phyloP scores from a whole-genome alignment of 2,797 vertebrate genomes.

The Alfaro cultratus region DNA sequence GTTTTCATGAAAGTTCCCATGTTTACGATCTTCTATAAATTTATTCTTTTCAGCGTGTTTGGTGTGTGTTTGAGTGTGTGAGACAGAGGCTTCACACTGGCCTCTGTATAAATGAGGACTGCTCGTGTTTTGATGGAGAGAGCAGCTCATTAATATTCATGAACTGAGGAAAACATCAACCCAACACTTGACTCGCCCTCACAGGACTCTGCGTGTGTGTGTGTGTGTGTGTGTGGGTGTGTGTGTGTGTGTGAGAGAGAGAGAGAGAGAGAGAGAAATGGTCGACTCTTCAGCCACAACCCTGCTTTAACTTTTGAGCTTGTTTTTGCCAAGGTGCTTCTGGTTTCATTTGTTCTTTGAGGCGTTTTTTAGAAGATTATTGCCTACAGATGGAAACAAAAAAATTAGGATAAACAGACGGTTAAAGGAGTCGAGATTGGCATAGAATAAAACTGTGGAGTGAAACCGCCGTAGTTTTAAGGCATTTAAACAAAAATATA shows the following conservation, averaged over 20 bases:
- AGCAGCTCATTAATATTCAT: slow-evolving; percentile 67
- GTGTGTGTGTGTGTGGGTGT: slow-evolving; percentile 14
- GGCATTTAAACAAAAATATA: not conserved
- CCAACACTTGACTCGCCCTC: slow-evolving; percentile 72
- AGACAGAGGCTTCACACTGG: not conserved
- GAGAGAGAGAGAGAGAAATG: not conserved
- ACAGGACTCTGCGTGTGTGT: slow-evolving; percentile 31
- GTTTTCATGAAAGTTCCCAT: not conserved
- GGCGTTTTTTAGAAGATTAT: not conserved
- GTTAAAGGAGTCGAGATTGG: not conserved
- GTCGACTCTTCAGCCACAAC: not conserved
- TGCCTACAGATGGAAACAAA: not conserved
- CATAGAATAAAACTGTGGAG: not conserved
- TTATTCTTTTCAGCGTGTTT: not conserved
- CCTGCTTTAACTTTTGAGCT: not conserved
- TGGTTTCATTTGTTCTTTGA: not conserved
- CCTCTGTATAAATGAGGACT: slow-evolving; percentile 56
- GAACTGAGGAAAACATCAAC: slow-evolving; percentile 65
- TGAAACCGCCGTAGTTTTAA: not conserved
- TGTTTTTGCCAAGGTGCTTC: not conserved
- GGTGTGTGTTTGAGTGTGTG: slow-evolving; percentile 8
- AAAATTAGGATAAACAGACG: not conserved
- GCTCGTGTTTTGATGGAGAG: slow-evolving; percentile 64
- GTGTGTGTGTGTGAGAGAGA: not conserved
- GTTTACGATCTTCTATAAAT: not conserved